A percentile compares a stretch with the other conserved stretches of the same genome.
phyloP scores from a whole-genome alignment of 2,888 invertebrate species.

The Chymomyza caudatula region DNA sequence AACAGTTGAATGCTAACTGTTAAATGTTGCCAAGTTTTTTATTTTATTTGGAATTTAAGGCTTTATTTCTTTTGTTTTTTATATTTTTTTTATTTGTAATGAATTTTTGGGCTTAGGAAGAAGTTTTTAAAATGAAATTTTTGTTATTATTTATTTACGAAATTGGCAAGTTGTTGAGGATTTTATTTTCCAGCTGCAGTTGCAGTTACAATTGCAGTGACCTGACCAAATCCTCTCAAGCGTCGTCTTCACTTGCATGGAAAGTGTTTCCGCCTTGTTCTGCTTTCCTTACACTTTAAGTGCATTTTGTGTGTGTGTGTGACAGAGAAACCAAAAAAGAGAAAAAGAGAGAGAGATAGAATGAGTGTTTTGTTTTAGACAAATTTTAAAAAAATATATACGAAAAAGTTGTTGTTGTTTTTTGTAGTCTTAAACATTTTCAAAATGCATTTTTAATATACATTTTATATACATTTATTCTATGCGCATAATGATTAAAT shows the following conservation, averaged over 20 bases:
- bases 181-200: not conserved
- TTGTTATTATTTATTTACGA: not conserved
- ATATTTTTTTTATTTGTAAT: not conserved
- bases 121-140: not conserved
- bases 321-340: too few species aligned
- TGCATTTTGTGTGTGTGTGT: not conserved
- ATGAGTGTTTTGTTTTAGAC: not conserved
- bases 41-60: not conserved
- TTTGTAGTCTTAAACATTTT: constrained; percentile 18
- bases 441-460: constrained; percentile 21
- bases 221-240: not conserved
- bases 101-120: not conserved
- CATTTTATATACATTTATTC: constrained; percentile 11
- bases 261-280: too few species aligned
- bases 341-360: too few species aligned
- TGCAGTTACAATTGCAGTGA: not conserved
- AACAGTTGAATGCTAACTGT: not conserved
- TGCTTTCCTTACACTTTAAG: too few species aligned
- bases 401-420: not conserved
- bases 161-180: not conserved
- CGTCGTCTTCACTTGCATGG: not conserved
- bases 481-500: constrained; percentile 37
- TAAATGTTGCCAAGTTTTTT: not conserved
- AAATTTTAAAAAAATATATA: not conserved
- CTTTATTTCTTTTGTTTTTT: not conserved